Base-by-base conservation (phyloP, 2,888 invertebrate species). In the Orthonevra nobilis region DNA sequence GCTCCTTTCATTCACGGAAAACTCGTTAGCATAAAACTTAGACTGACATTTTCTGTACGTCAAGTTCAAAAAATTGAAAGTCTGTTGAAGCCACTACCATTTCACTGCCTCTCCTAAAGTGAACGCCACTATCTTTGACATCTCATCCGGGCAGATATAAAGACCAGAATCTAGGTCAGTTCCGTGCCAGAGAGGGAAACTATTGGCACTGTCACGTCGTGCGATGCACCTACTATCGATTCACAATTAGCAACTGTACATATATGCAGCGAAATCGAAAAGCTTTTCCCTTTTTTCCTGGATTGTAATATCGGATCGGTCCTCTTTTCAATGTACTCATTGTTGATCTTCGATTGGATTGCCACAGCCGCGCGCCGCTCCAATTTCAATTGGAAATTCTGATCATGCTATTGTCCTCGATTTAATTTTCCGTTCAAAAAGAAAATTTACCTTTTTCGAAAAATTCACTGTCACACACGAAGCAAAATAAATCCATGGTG, bases 51-150 rank as follows among this genome's bases (percentile, higher is more conserved):
- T 17, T 54, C 15, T 38, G 14, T 48, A 46, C 50, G 68, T 68
- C 74, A 74, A 60, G 61, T 68, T 74, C 61, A 54, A 36, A 56
- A 61, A 74, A 74, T 56, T 61, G 74, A 68, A 74, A 74, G 74
- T 74, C 48, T 20, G n/a, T 36, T 5, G 44, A 3, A 26, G 42
- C 20, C 19, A 17, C 52, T 20, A 17, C 40, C 40, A n/a, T n/a
- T n/a, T n/a, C n/a, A n/a, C n/a, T n/a, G n/a, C n/a, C n/a, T n/a
- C n/a, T n/a, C n/a, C n/a, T n/a, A n/a, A n/a, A n/a, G n/a, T n/a
- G n/a, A n/a, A n/a, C n/a, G 40, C 17, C 28, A 28, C 28, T 19
- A 56, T 48, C 61, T 61, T 46, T 36, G 7, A 23, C 66, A 46
- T 66, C 66, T 44, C 19, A 46, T 66, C 58, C 23, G 26, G 10